Base-by-base conservation (phyloP, 2,888 invertebrate species). In the Hedychridium roseum region DNA sequence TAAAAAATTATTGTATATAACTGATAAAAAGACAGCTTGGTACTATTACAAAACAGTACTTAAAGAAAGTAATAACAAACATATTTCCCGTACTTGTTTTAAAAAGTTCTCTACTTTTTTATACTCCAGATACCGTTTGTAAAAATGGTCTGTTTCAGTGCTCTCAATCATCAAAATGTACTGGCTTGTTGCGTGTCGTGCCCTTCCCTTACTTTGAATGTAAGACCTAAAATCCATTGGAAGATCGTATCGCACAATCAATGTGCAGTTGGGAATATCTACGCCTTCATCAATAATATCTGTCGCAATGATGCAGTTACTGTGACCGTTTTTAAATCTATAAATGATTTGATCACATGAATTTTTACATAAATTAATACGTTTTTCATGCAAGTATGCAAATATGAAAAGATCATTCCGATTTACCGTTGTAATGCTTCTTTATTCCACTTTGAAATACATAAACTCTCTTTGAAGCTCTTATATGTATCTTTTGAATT, bases 231-330 rank as follows among this genome's bases (percentile, higher is more conserved):
- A 91, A 64, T 90, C 88, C 39, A 81, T 72, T 0, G 91, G 84
- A 1, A 80, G 72, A 71, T 93, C 92, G 71, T 88, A 91, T 38
- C 89, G 85, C 12, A 95, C 68, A 0, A 96, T 89, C 28, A 92
- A 79, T 53, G 90, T 87, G 72, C 97, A 97, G 18, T 85, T 84
- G 2, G 89, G 89, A 18, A 96, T 84, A 77, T 96, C 94, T 5
- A 95, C 85, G 0, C 95, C 95, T 80, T 96, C 96, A 74, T 96
- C 96, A 18, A 96, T 81, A 0, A 96, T 91, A 71, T 88, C 89
- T 0, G 96, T 89, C 1, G 89, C 84, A 1, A 90, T 78, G 18
- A 92, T 72, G 1, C 90, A 71, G 74, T 92, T 92, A 3, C 82
- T 77, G 21, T 83, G 79, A 5, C 85, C 84, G 5, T 76, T 77